Conservation (phyloP, 2,888 invertebrate genomes). For the Drosophila basisetae region DNA sequence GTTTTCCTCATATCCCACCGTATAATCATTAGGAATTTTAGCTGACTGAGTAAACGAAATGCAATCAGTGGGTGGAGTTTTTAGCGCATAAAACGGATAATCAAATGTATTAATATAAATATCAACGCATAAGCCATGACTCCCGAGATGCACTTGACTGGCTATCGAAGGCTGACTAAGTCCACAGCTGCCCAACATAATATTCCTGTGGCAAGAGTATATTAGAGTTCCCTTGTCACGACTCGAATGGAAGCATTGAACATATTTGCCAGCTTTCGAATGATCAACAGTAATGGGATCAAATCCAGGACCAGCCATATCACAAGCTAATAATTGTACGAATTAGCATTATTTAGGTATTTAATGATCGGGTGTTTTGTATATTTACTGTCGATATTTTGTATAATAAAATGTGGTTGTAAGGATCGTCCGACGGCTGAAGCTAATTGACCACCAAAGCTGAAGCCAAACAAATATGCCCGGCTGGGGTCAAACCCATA, state of each 20-base stretch:
- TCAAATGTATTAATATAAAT: slow-evolving; percentile 84
- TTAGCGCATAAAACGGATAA: slow-evolving; percentile 82
- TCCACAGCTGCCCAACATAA: slow-evolving; percentile 83
- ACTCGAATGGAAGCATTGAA: slow-evolving; percentile 84
- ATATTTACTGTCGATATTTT: slow-evolving; percentile 82
- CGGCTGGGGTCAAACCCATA: slow-evolving; percentile 76
- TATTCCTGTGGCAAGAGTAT: slow-evolving; percentile 83
- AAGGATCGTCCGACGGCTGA: slow-evolving; percentile 78
- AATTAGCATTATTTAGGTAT: not conserved
- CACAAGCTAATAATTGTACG: slow-evolving; percentile 76
- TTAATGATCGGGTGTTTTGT: not conserved
- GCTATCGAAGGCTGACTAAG: slow-evolving; percentile 79
- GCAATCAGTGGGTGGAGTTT: slow-evolving; percentile 70
- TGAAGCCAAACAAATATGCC: slow-evolving; percentile 84
- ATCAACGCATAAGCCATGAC: slow-evolving; percentile 83
- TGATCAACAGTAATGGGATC: slow-evolving; percentile 79
- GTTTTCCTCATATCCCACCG: slow-evolving; percentile 83
- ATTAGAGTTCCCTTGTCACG: slow-evolving; percentile 83
- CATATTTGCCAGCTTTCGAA: slow-evolving; percentile 80
- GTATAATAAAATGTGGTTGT: slow-evolving; percentile 62
- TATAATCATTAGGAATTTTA: slow-evolving; percentile 78
- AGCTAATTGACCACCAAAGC: slow-evolving; percentile 84
- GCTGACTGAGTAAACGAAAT: slow-evolving; percentile 58
- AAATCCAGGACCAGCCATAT: slow-evolving; percentile 85
- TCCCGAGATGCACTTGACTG: slow-evolving; percentile 77